Evolutionary conservation across 2,888 invertebrate genomes (phyloP).

Genomic region (Dryadula phaetusa): DNA sequence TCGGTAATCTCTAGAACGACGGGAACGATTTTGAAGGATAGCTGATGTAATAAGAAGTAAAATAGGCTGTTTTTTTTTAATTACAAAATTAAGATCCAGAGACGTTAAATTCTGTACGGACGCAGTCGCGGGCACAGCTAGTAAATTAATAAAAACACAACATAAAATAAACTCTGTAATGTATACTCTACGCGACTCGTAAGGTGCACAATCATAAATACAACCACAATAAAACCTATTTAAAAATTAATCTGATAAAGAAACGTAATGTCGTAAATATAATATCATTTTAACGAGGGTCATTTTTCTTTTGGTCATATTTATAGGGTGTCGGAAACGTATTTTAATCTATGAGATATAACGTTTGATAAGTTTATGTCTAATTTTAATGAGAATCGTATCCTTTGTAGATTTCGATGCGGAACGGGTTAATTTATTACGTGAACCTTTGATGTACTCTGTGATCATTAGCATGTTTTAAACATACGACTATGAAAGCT

Average conservation of each 20-base stretch:
- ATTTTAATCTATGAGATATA: constrained; percentile 46
- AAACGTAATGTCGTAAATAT: constrained; percentile 49
- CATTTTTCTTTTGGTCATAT: constrained; percentile 46
- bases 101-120: no score
- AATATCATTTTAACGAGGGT: constrained; percentile 59
- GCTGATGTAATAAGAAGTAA: no score
- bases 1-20: no score
- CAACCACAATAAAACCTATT: constrained; percentile 49
- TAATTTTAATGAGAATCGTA: constrained; percentile 52
- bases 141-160: neutral
- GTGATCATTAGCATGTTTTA: constrained; percentile 32
- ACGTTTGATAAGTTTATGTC: constrained; percentile 51
- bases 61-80: no score
- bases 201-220: no score
- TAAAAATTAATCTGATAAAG: constrained; percentile 60
- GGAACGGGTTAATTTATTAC: constrained; percentile 33
- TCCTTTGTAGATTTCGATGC: constrained; percentile 32
- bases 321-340: constrained; percentile 45
- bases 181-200: constrained; percentile 19
- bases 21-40: no score
- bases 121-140: no score
- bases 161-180: neutral
- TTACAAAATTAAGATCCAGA: no score
- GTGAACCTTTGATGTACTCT: constrained; percentile 27
- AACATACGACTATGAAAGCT: constrained; percentile 27